phyloP scores from a whole-genome alignment of 2,888 invertebrate species.

The Diogma glabrata region DNA sequence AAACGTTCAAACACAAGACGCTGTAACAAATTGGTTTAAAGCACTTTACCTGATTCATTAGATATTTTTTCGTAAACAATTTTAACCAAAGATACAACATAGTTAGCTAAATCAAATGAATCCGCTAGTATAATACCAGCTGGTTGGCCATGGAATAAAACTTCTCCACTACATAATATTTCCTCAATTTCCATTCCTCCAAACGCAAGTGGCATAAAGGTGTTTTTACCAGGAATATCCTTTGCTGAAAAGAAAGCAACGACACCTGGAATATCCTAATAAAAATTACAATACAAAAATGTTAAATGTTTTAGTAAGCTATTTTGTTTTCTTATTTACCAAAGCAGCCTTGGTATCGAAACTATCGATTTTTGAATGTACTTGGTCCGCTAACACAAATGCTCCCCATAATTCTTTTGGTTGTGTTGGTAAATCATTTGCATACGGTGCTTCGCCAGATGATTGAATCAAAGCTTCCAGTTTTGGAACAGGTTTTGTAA shows the following conservation, averaged over 20 bases:
- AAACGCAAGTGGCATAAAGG: slow-evolving; percentile 45
- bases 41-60: no score
- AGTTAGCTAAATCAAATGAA: slow-evolving; percentile 41
- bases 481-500: slow-evolving; percentile 51
- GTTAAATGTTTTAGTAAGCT: no score
- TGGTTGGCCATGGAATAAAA: slow-evolving; percentile 12
- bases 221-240: slow-evolving; percentile 53
- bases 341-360: slow-evolving; percentile 55
- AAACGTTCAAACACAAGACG: no score
- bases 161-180: slow-evolving; percentile 14
- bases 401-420: slow-evolving; percentile 44
- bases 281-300: no score
- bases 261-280: no score
- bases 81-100: slow-evolving; percentile 43
- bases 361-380: slow-evolving; percentile 45
- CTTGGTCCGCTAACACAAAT: slow-evolving; percentile 49
- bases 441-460: slow-evolving; percentile 38
- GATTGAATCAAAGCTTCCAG: slow-evolving; percentile 45
- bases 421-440: slow-evolving; percentile 33
- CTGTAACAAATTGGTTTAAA: no score
- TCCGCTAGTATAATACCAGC: slow-evolving; percentile 52
- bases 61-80: slow-evolving; percentile 32
- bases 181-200: slow-evolving; percentile 34
- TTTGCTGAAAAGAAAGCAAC: slow-evolving; percentile 46
- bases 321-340: no score